Evolutionary conservation across 2,797 vertebrate genomes (phyloP), one percentile per base, ranked within the genome.

Genomic region (Ispidina lecontei): DNA sequence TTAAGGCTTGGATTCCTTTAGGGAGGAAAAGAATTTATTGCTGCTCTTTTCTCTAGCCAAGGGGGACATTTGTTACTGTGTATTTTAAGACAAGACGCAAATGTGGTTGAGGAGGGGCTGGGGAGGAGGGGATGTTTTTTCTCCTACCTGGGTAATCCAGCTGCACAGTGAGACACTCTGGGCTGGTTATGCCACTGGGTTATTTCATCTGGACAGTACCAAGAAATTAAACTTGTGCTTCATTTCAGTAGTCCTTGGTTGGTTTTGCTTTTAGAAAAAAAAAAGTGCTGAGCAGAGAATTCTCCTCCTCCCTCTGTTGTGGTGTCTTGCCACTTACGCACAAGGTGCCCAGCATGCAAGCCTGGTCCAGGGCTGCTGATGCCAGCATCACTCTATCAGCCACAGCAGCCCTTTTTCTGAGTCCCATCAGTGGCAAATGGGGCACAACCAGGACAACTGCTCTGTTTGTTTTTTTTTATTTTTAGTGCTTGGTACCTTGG

Each of bases 1-100:
- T 96, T 94, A 96, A 95, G 81, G 71, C 64, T 92, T 93, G 89
- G 91, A 96, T 92, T 96, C 81, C 94, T 96, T 96, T 87, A 76
- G 86, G 89, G 89, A 95, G 82, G 93, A 88, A 94, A 94, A 91
- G 74, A 87, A 94, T 95, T 92, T 94, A 93, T 94, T 94, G 77
- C 94, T 87, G 71, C 91, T 96, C 91, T 93, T 94, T 95, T 92
- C 90, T 94, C 14, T 79, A 64, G 93, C 93, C 90, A 92, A 91
- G 76, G 89, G 91, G 85, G 87, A 93, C 88, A 82, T 95, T 93
- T 94, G 89, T 96, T 96, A 94, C 63, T 10, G 84, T 90, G 78
- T 89, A 70, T 91, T 94, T 91, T 65, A 74, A 91, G 92, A 91
- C 83, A 71, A 88, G 84, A 91, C 6, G 7, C 70, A 74, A 85